Conservation (phyloP, 2,888 invertebrate genomes). For the Beris chalybata region DNA sequence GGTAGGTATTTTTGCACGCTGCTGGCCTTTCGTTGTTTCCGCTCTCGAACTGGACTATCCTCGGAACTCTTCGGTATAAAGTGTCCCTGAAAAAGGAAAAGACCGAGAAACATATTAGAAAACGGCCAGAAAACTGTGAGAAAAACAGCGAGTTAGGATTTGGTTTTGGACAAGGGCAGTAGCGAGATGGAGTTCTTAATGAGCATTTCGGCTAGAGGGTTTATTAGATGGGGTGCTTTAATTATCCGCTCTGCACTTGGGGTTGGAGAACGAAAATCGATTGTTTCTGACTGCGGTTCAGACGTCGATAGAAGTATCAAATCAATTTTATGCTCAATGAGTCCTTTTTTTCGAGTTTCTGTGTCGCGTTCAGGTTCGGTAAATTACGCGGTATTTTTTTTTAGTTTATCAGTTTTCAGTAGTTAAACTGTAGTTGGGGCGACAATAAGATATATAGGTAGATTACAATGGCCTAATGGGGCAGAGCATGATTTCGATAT, state of each 20-base stretch:
- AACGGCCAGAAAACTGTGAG: not conserved
- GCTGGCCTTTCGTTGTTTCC: not conserved
- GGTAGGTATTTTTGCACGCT: too few relatives aligned
- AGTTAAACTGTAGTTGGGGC: too few relatives aligned
- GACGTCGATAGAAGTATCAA: slow-evolving; percentile 10
- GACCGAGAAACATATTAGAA: slow-evolving; percentile 2
- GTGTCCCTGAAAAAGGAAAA: not conserved
- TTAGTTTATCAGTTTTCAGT: not conserved
- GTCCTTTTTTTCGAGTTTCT: slow-evolving; percentile 4
- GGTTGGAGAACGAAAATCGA: slow-evolving; percentile 11
- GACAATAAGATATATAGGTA: not conserved
- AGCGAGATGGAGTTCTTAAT: too few relatives aligned
- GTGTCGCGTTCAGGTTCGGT: slow-evolving; percentile 6
- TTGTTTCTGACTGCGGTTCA: not conserved
- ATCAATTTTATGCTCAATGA: slow-evolving; percentile 27
- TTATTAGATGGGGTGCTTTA: too few relatives aligned
- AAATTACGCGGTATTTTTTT: slow-evolving; percentile 2
- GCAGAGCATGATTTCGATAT: too few relatives aligned
- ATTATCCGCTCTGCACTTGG: not conserved
- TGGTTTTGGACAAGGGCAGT: too few relatives aligned
- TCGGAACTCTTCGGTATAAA: not conserved
- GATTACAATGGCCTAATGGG: not conserved
- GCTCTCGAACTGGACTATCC: not conserved
- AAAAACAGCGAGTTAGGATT: too few relatives aligned
- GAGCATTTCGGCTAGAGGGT: too few relatives aligned